Evolutionary conservation across 2,888 invertebrate species (phyloP).

Genomic region (Sarcophaga rosellei): DNA sequence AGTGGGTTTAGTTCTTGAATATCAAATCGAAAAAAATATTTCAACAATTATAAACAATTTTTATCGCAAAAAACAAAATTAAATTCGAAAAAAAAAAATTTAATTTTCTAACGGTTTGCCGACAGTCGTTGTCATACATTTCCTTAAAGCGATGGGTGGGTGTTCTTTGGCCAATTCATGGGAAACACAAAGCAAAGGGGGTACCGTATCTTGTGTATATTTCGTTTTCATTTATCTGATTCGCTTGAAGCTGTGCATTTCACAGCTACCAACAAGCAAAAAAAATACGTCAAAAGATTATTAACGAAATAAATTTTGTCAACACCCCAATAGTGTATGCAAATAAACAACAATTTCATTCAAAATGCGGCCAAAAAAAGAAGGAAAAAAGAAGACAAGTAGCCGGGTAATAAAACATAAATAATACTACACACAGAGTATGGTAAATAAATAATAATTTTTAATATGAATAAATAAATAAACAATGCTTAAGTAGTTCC

Average conservation of each 20-base stretch:
- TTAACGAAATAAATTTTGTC: conserved; percentile 50
- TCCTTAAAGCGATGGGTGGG: conserved; percentile 40
- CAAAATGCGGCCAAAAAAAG: not conserved
- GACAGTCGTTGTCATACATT: conserved; percentile 5
- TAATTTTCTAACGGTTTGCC: conserved; percentile 25
- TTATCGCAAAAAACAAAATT: not conserved
- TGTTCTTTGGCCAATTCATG: conserved; percentile 21
- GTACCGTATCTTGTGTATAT: not conserved
- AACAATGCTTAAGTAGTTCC: not conserved
- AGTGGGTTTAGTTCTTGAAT: too few relatives aligned
- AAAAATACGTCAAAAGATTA: conserved; percentile 10
- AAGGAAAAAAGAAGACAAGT: conserved; percentile 12
- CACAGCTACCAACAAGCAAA: not conserved
- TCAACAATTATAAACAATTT: not conserved
- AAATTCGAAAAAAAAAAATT: not conserved
- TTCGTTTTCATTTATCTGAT: conserved; percentile 3
- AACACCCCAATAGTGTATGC: conserved; percentile 43
- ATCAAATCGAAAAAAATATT: not conserved
- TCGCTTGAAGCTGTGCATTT: not conserved
- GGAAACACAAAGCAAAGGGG: too few relatives aligned
- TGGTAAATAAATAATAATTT: conserved; percentile 33
- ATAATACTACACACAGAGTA: conserved; percentile 5
- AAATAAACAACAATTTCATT: conserved; percentile 40
- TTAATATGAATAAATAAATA: not conserved
- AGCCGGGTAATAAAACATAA: conserved; percentile 9